phyloP scores from a whole-genome alignment of 2,797 vertebrate species.

The Anomalospiza imberbis region DNA sequence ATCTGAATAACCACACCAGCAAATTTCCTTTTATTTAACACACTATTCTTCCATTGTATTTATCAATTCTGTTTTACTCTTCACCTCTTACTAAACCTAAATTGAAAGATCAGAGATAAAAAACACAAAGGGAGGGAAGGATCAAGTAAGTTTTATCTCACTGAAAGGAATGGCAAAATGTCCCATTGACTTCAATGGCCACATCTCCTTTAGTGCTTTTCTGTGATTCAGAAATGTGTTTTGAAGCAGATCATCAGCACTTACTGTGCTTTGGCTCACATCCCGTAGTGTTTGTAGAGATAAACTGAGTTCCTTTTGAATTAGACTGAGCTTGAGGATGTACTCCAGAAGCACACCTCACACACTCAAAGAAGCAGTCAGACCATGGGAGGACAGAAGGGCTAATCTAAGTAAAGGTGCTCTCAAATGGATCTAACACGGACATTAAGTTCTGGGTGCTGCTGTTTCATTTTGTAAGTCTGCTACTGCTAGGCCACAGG shows the following conservation, averaged over 20 bases:
- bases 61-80: background rate
- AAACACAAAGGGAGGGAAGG: background rate
- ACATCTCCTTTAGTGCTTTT: background rate
- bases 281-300: background rate
- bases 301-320: background rate
- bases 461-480: background rate
- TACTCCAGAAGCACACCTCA: background rate
- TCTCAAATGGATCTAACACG: background rate
- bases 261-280: background rate
- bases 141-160: background rate
- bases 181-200: background rate
- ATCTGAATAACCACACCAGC: background rate
- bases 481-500: background rate
- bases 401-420: background rate
- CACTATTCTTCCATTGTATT: background rate
- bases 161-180: background rate
- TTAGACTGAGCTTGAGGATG: background rate
- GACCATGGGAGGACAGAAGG: background rate
- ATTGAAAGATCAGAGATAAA: background rate
- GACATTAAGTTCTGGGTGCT: background rate
- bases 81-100: background rate
- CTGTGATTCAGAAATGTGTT: background rate
- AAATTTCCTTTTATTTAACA: background rate
- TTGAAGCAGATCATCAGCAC: background rate
- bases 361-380: rapidly evolving